A percentile compares a stretch with the other conserved stretches of the same genome.
These are phyloP conservation scores for Noctua pronuba DNA, from an alignment of 2,888 invertebrate genomes.

Conservation along the genomic window DNA sequence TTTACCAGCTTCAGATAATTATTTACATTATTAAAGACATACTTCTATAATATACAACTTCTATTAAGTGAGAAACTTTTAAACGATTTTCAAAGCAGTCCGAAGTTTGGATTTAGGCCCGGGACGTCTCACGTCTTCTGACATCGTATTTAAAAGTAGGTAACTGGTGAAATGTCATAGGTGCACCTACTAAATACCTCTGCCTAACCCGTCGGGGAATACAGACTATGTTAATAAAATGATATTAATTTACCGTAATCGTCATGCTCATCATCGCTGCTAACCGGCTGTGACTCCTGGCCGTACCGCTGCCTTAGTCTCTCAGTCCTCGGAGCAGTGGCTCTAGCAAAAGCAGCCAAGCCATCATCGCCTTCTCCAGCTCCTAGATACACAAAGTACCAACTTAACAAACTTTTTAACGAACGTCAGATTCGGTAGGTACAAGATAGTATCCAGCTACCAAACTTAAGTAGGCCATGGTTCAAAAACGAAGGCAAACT, in stretches of 20 bases:
- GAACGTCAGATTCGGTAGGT: neutral
- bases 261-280: conserved; percentile 94
- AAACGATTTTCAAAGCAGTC: neutral
- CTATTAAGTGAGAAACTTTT: neutral
- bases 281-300: conserved; percentile 89
- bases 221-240: neutral
- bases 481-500: neutral
- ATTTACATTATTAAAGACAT: neutral
- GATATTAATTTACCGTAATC: conserved; percentile 92
- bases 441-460: neutral
- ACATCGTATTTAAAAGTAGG: neutral
- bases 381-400: conserved; percentile 72
- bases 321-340: conserved; percentile 95
- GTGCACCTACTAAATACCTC: neutral
- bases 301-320: conserved; percentile 94
- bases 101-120: neutral
- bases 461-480: neutral
- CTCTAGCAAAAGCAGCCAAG: conserved; percentile 95
- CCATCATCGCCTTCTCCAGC: conserved; percentile 94
- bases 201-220: neutral
- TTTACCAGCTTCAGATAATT: neutral
- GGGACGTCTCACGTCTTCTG: neutral
- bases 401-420: neutral
- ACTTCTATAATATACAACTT: neutral
- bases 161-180: neutral